Evolutionary conservation across 2,888 invertebrate genomes (phyloP).

Genomic region (Chymomyza procnemis): DNA sequence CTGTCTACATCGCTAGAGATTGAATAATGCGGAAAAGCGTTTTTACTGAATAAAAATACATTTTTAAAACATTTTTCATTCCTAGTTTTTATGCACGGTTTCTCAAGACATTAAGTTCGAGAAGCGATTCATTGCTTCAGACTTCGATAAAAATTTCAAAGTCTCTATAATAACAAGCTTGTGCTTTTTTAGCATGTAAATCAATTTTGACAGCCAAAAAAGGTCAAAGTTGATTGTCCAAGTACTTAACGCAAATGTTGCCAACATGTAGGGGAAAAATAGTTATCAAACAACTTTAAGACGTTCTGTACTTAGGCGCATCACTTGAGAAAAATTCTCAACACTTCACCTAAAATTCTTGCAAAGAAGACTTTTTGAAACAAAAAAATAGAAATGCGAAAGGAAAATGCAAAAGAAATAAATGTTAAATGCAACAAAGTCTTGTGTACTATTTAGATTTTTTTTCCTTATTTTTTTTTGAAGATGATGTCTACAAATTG

Average conservation of each 20-base stretch:
- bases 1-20: no score
- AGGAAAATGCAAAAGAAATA: not conserved
- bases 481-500: conserved; percentile 61
- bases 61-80: no score
- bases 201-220: not conserved
- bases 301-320: not conserved
- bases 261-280: not conserved
- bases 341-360: not conserved
- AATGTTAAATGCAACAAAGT: not conserved
- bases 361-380: not conserved
- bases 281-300: not conserved
- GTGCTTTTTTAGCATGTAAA: not conserved
- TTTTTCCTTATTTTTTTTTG: conserved; percentile 13
- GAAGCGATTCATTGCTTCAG: no score
- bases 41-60: no score
- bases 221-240: not conserved
- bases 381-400: not conserved
- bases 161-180: no score
- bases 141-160: no score
- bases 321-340: not conserved
- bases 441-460: not conserved
- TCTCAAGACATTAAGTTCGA: no score
- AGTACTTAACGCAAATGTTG: not conserved
- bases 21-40: no score
- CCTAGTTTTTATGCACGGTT: no score